Evolutionary conservation across 2,113 vertebrate species (phyloP).

Genomic region (Climacteris rufus): DNA sequence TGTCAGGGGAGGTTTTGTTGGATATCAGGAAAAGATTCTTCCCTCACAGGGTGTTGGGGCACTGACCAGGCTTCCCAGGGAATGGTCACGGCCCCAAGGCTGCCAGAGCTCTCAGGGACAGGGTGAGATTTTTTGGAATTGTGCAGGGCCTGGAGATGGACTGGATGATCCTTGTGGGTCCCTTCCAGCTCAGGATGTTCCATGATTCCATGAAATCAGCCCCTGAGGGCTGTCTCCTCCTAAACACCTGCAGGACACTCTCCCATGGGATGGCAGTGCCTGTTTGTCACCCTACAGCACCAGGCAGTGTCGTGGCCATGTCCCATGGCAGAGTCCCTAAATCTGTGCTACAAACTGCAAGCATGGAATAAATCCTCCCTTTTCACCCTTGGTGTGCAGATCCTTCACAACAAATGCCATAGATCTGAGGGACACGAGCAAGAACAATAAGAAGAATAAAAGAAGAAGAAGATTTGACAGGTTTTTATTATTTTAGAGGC

Average conservation of each 20-base stretch:
- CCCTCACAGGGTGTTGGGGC: not conserved
- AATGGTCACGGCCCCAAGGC: not conserved
- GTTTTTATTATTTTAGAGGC: not conserved
- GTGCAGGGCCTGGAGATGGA: not conserved
- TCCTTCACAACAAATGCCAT: not conserved
- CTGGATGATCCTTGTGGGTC: not conserved
- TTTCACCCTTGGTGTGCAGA: not conserved
- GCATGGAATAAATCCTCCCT: not conserved
- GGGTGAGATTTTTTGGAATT: not conserved
- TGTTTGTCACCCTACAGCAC: not conserved
- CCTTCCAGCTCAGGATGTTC: not conserved
- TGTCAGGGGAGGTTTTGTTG: not conserved
- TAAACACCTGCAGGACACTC: not conserved
- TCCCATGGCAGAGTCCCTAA: rapidly evolving
- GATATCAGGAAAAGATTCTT: not conserved
- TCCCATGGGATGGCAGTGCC: not conserved
- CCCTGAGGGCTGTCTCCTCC: not conserved
- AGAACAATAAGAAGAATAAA: not conserved
- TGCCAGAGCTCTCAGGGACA: not conserved
- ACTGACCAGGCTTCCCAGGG: not conserved
- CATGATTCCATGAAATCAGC: not conserved
- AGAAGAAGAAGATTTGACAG: not conserved
- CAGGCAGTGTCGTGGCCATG: rapidly evolving
- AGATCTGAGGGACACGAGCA: not conserved
- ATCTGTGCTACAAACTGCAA: not conserved